Percentiles rank a stretch among this genome's conserved stretches.
phyloP scores from a whole-genome alignment of 64 coral and sea anemone species.

The Trachythela sp. region DNA sequence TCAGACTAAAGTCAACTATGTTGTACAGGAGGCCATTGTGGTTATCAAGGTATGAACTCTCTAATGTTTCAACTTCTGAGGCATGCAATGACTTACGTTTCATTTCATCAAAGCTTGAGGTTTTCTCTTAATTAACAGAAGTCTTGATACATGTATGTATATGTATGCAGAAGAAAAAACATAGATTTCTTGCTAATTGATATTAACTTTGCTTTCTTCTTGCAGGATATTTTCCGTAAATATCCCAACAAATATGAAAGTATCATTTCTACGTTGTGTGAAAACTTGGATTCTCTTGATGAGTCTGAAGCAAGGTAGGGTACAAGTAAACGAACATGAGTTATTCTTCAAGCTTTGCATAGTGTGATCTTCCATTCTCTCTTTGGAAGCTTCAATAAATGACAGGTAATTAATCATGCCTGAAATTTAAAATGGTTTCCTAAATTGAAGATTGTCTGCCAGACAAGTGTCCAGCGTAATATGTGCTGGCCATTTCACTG shows the following conservation, averaged over 20 bases:
- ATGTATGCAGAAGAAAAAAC: no score
- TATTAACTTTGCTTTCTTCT: background rate
- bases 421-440: background rate
- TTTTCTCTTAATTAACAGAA: no score
- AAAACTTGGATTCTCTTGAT: constrained; percentile 97
- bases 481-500: background rate
- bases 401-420: background rate
- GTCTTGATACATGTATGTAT: no score
- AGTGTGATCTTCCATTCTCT: background rate
- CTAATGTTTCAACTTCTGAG: background rate
- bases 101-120: no score
- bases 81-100: no score
- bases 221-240: constrained; percentile 92
- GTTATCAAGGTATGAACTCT: constrained; percentile 83
- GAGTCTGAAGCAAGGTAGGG: constrained; percentile 91
- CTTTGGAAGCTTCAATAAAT: background rate
- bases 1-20: constrained; percentile 99
- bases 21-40: constrained; percentile 97
- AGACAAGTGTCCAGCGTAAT: background rate
- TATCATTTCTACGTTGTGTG: constrained; percentile 94
- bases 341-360: no score
- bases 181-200: no score
- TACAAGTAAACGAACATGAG: no score
- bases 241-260: constrained; percentile 99
- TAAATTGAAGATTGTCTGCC: background rate